These are phyloP conservation scores for Pocota personata DNA, from an alignment of 2,888 invertebrate genomes.

Conservation along the genomic window DNA sequence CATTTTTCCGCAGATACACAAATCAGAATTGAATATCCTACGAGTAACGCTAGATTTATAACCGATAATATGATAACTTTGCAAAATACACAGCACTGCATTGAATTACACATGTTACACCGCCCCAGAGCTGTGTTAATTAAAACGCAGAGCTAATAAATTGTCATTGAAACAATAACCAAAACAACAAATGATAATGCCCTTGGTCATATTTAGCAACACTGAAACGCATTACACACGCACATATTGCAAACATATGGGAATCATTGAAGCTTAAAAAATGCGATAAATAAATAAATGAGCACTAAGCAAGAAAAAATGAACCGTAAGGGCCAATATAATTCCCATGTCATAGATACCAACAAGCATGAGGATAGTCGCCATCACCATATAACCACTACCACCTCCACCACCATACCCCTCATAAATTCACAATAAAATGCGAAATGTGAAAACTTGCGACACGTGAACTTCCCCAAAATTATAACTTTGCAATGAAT, in stretches of 20 bases:
- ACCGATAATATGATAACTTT: slow-evolving; percentile 39
- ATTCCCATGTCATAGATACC: slow-evolving; percentile 43
- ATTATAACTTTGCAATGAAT: slow-evolving; percentile 58
- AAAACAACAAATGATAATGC: slow-evolving; percentile 4
- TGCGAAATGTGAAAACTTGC: slow-evolving; percentile 65
- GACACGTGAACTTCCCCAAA: slow-evolving; percentile 64
- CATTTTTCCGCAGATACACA: background rate
- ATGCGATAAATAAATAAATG: background rate
- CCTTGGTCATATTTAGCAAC: background rate
- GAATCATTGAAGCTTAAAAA: slow-evolving; percentile 16
- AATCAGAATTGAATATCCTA: slow-evolving; percentile 1
- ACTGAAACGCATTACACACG: background rate
- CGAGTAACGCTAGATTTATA: slow-evolving; percentile 8
- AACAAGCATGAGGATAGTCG: background rate
- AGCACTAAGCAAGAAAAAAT: background rate
- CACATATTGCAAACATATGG: background rate
- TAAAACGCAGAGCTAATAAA: slow-evolving; percentile 39
- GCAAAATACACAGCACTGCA: background rate
- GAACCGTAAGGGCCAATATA: slow-evolving; percentile 38
- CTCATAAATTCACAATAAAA: slow-evolving; percentile 59
- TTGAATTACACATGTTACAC: slow-evolving; percentile 18
- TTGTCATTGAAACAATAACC: slow-evolving; percentile 26
- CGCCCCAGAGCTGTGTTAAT: slow-evolving; percentile 34
- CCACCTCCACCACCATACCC: slow-evolving; percentile 8
- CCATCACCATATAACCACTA: background rate